phyloP scores from a whole-genome alignment of 2,797 vertebrate species.

The Catostomus latipinnis region DNA sequence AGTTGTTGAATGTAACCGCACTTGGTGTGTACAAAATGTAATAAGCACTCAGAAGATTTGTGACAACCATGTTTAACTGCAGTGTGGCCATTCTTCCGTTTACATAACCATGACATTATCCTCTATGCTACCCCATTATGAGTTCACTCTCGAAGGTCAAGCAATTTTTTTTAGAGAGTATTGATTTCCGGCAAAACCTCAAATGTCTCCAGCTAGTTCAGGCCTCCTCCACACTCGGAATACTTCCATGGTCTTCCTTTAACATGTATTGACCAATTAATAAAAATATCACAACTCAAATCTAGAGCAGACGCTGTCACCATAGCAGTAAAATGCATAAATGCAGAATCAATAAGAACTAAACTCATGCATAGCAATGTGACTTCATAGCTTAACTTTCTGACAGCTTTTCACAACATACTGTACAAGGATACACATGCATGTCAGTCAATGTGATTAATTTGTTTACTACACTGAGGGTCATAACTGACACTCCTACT shows the following conservation, averaged over 20 bases:
- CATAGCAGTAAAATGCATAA: conserved; percentile 42
- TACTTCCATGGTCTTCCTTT: conserved; percentile 45
- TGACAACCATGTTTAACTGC: too few species aligned
- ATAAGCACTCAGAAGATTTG: too few species aligned
- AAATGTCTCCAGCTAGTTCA: conserved; percentile 22
- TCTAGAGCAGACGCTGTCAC: conserved; percentile 16
- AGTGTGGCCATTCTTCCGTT: not conserved
- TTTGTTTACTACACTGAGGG: conserved; percentile 42
- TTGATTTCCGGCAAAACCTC: conserved; percentile 48
- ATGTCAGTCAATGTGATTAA: conserved; percentile 42
- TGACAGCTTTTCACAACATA: conserved; percentile 24
- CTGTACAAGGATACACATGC: conserved; percentile 11
- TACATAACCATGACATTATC: not conserved
- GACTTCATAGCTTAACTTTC: conserved; percentile 26
- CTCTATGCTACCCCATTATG: conserved; percentile 15
- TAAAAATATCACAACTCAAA: conserved; percentile 51
- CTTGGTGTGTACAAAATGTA: too few species aligned
- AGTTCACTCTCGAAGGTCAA: conserved; percentile 25
- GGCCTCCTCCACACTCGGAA: conserved; percentile 22
- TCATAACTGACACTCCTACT: conserved; percentile 27
- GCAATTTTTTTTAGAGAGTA: conserved; percentile 42
- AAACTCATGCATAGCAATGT: conserved; percentile 29
- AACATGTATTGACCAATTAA: conserved; percentile 54
- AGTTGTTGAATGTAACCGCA: too few species aligned
- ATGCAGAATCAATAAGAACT: conserved; percentile 51